These are phyloP conservation scores for Dryobates pubescens DNA, from an alignment of 2,797 vertebrate species.

Conservation along the genomic window DNA sequence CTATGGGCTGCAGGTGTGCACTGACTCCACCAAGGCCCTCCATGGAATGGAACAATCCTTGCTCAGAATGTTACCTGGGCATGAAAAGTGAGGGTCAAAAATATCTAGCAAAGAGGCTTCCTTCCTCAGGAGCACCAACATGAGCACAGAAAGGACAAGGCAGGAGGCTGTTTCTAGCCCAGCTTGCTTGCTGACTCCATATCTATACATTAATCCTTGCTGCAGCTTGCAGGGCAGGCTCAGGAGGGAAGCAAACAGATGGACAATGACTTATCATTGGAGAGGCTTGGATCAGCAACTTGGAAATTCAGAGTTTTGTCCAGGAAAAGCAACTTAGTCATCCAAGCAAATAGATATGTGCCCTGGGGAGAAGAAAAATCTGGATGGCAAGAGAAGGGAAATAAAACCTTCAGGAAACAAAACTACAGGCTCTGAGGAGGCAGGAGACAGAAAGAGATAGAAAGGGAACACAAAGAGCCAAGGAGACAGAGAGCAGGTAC, in stretches of 20 bases:
- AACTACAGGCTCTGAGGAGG: background rate
- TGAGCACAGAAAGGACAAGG: background rate
- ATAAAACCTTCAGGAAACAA: background rate
- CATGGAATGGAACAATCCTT: background rate
- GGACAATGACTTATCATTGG: conserved; percentile 2
- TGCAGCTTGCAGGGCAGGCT: background rate
- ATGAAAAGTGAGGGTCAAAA: background rate
- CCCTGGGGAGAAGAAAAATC: conserved; percentile 32
- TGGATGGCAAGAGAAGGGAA: background rate
- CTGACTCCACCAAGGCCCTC: no score
- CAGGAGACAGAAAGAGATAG: background rate
- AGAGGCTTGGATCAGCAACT: conserved; percentile 29
- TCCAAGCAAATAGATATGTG: conserved; percentile 1
- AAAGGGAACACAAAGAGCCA: background rate
- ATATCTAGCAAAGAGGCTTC: background rate
- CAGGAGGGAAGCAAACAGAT: conserved; percentile 35
- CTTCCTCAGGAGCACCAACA: background rate
- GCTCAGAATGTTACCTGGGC: background rate
- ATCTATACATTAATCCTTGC: background rate
- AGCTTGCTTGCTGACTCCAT: background rate
- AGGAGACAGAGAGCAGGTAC: background rate
- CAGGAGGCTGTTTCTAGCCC: background rate
- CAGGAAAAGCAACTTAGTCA: conserved; percentile 31
- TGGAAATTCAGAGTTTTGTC: background rate
- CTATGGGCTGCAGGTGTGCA: no score